A percentile compares a stretch with the other conserved stretches of the same genome.
These are phyloP conservation scores for Diplosoma virens DNA, from an alignment of 23 tunicate genomes.

Conservation along the genomic window DNA sequence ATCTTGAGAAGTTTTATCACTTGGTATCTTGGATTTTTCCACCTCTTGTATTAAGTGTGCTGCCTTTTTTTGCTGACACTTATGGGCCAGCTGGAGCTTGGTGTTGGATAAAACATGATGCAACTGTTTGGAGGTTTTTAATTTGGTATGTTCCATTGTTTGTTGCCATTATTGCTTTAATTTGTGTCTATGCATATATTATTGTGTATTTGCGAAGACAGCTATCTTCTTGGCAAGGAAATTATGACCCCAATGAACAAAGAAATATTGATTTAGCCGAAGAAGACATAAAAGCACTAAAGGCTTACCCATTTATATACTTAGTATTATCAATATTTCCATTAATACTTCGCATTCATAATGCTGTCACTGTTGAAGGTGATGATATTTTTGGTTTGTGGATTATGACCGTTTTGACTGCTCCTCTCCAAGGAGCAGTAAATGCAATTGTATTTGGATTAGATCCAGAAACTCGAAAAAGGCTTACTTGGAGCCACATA, in stretches of 20 bases:
- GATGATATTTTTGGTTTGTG: slow-evolving; percentile 77
- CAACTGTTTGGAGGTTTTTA: slow-evolving; percentile 70
- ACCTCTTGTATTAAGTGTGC: slow-evolving; percentile 68
- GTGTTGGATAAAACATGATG: slow-evolving; percentile 93
- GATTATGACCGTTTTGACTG: slow-evolving; percentile 77
- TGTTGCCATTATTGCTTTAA: slow-evolving; percentile 34
- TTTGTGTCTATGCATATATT: slow-evolving; percentile 51
- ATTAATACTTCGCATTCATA: slow-evolving; percentile 78
- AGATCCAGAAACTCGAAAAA: slow-evolving; percentile 76
- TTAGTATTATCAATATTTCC: slow-evolving; percentile 82
- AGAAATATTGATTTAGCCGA: slow-evolving; percentile 21
- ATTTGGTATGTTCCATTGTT: slow-evolving; percentile 93
- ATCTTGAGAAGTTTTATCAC: slow-evolving; percentile 54
- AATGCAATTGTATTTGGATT: slow-evolving; percentile 91
- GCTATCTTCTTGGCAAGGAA: slow-evolving; percentile 67
- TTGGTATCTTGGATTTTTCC: slow-evolving; percentile 63
- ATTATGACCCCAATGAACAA: slow-evolving; percentile 59
- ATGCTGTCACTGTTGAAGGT: slow-evolving; percentile 80
- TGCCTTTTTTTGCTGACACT: slow-evolving; percentile 86
- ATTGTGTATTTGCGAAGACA: slow-evolving; percentile 43
- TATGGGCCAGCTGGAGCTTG: slow-evolving; percentile 98
- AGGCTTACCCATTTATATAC: slow-evolving; percentile 76
- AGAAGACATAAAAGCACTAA: slow-evolving; percentile 76
- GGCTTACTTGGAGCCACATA: slow-evolving; percentile 57
- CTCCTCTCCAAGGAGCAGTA: slow-evolving; percentile 91